These are phyloP conservation scores for Hirundo rustica DNA, from an alignment of 2,797 vertebrate genomes.

Conservation along the genomic window DNA sequence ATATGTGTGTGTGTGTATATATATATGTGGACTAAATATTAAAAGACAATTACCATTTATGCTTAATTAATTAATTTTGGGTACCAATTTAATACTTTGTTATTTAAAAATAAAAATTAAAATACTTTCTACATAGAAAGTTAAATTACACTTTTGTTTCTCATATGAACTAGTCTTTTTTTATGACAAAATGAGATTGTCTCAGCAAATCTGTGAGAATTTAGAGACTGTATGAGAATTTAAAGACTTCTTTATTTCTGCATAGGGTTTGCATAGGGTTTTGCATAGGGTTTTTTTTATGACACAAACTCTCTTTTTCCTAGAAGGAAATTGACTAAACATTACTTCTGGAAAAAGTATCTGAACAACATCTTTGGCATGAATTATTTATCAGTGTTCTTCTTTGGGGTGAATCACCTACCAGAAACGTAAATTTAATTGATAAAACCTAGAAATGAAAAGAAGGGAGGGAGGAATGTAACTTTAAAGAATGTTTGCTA, in stretches of 20 bases:
- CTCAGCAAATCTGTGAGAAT: background rate
- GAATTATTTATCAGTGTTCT: conserved; percentile 20
- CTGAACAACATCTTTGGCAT: conserved; percentile 3
- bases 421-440: background rate
- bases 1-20: background rate
- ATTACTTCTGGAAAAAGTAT: background rate
- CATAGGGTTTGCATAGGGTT: background rate
- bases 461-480: background rate
- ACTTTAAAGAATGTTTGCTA: background rate
- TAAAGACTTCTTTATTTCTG: background rate
- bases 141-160: background rate
- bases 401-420: background rate
- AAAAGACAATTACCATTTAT: background rate
- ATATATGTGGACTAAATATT: background rate
- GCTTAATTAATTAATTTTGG: background rate
- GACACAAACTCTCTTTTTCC: background rate
- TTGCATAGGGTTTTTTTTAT: background rate
- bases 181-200: background rate
- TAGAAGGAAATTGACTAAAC: background rate
- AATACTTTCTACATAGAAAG: background rate
- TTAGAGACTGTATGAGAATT: background rate
- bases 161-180: background rate
- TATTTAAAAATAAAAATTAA: background rate
- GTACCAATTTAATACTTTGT: background rate
- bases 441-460: background rate